Evolutionary conservation across 1,140 invertebrate genomes (phyloP).

Genomic region (Gonatopus flavifemur): DNA sequence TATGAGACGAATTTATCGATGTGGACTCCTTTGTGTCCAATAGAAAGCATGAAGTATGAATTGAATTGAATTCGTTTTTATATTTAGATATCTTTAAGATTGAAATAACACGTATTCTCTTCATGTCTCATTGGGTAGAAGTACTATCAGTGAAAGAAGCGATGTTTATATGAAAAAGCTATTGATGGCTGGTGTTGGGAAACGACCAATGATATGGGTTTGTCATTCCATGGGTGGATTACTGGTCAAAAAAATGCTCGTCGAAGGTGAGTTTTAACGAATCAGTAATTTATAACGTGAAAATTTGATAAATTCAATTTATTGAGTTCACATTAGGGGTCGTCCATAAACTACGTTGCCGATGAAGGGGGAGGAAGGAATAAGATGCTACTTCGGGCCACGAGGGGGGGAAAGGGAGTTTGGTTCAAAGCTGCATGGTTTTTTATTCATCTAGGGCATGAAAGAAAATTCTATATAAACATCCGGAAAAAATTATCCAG

Average conservation of each 20-base stretch:
- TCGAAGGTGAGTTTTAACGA: slow-evolving; percentile 60
- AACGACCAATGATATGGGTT: slow-evolving; percentile 75
- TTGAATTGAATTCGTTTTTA: slow-evolving; percentile 3
- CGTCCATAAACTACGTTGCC: too few relatives aligned
- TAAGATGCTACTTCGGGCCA: too few relatives aligned
- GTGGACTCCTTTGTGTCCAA: slow-evolving; percentile 64
- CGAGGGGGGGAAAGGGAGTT: too few relatives aligned
- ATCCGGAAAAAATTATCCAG: too few relatives aligned
- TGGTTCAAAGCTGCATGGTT: too few relatives aligned
- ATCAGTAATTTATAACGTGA: too few relatives aligned
- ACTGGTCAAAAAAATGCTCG: slow-evolving; percentile 75
- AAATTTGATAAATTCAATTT: too few relatives aligned
- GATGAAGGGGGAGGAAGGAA: too few relatives aligned
- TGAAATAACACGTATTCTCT: background rate
- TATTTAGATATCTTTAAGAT: slow-evolving; percentile 1
- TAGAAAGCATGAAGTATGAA: slow-evolving; percentile 58
- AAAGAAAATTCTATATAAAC: too few relatives aligned
- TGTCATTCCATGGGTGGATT: slow-evolving; percentile 87
- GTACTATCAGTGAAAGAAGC: slow-evolving; percentile 64
- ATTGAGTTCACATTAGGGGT: too few relatives aligned
- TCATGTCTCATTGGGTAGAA: slow-evolving; percentile 19
- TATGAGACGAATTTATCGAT: slow-evolving; percentile 68
- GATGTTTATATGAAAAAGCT: slow-evolving; percentile 66
- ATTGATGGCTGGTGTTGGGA: slow-evolving; percentile 68
- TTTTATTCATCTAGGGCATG: too few relatives aligned